These are phyloP conservation scores for Microctenopoma stevenorrisi DNA, from an alignment of 2,797 vertebrate genomes.

Conservation along the genomic window DNA sequence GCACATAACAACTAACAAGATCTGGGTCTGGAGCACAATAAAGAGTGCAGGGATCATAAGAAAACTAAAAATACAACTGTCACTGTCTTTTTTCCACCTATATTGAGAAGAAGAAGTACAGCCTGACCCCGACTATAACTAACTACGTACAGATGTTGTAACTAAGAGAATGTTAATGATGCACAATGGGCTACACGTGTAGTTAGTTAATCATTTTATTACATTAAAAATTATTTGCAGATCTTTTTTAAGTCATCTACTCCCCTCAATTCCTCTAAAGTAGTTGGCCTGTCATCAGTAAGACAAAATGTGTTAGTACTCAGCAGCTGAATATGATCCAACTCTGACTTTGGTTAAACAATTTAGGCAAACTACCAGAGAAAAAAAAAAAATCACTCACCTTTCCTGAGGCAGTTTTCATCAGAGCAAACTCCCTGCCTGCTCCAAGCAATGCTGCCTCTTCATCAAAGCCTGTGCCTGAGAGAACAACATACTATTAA, in stretches of 20 bases:
- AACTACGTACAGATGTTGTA: constrained; percentile 42
- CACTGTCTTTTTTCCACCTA: constrained; percentile 9
- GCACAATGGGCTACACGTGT: constrained; percentile 6
- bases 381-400: constrained; percentile 72
- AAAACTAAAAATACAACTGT: background rate
- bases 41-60: constrained; percentile 8
- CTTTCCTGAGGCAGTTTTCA: constrained; percentile 99
- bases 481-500: constrained; percentile 54
- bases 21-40: constrained; percentile 3
- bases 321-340: constrained; percentile 20
- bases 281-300: constrained; percentile 24
- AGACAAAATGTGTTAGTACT: constrained; percentile 27
- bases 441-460: constrained; percentile 96
- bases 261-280: constrained; percentile 5
- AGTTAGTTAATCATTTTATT: too few relatives aligned
- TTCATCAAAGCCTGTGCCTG: constrained; percentile 99
- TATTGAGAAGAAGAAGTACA: background rate
- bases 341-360: constrained; percentile 23
- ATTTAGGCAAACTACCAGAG: constrained; percentile 18
- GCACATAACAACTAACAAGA: constrained; percentile 17
- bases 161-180: constrained; percentile 23
- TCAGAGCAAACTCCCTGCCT: constrained; percentile 97
- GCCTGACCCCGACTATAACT: constrained; percentile 15
- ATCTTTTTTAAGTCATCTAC: constrained; percentile 2
- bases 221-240: background rate